phyloP scores from a whole-genome alignment of 2,888 invertebrate species.

The Tachina grossa region DNA sequence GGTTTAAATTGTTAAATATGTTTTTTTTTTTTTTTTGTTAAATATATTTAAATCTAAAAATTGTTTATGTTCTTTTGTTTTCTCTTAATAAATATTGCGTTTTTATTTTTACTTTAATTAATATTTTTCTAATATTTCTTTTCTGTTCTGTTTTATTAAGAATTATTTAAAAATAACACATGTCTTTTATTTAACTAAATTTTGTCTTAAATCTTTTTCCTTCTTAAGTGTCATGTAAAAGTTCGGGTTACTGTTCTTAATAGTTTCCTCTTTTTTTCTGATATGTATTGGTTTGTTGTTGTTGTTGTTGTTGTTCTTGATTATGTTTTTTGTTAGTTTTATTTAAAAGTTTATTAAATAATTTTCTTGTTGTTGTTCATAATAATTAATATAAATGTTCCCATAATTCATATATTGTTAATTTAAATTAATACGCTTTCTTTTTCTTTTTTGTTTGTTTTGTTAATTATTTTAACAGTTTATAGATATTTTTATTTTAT shows the following conservation, averaged over 20 bases:
- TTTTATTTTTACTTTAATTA: conserved; percentile 44
- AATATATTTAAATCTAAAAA: conserved; percentile 53
- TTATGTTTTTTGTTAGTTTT: conserved; percentile 74
- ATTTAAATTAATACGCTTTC: conserved; percentile 72
- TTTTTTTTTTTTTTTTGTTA: conserved; percentile 23
- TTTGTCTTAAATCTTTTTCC: conserved; percentile 23
- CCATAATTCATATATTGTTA: conserved; percentile 81
- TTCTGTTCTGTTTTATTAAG: conserved; percentile 33
- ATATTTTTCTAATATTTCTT: conserved; percentile 59
- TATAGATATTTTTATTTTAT: conserved; percentile 54
- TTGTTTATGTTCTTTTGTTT: conserved; percentile 33
- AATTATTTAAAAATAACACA: conserved; percentile 69
- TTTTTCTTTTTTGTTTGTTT: conserved; percentile 34
- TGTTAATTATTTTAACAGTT: conserved; percentile 59
- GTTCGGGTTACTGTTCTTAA: conserved; percentile 62
- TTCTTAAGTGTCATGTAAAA: conserved; percentile 70
- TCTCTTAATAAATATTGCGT: conserved; percentile 71
- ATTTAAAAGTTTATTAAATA: conserved; percentile 42
- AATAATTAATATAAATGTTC: conserved; percentile 77
- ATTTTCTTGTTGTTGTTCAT: conserved; percentile 51
- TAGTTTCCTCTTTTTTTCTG: conserved; percentile 69
- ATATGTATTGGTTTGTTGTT: conserved; percentile 73
- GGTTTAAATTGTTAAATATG: conserved; percentile 48
- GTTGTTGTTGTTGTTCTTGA: conserved; percentile 72
- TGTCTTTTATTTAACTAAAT: conserved; percentile 51